phyloP scores from a whole-genome alignment of 2,797 vertebrate genomes.

The Rhincodon typus region DNA sequence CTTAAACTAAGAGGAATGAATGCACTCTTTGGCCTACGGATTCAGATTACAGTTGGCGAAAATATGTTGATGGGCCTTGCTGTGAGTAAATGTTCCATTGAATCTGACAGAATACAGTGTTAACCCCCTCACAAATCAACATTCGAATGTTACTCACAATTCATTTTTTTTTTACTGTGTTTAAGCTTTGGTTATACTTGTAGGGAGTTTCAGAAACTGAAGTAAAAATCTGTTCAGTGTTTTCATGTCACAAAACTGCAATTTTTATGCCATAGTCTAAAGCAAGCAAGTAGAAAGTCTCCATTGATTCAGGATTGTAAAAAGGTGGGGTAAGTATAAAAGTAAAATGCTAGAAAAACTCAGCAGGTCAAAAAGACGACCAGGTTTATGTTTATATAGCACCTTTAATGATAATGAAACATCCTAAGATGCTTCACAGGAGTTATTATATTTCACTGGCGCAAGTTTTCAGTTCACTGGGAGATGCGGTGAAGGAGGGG shows the following conservation, averaged over 20 bases:
- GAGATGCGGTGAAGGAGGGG: no score
- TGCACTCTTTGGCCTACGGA: conserved; percentile 83
- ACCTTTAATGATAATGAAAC: no score
- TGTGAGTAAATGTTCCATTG: conserved; percentile 59
- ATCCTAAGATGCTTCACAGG: no score
- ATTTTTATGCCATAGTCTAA: background rate
- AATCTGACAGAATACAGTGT: background rate
- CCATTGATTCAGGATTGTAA: background rate
- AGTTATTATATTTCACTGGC: no score
- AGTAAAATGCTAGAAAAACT: no score
- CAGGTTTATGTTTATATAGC: no score
- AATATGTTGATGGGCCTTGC: conserved; percentile 93
- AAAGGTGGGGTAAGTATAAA: background rate
- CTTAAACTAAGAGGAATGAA: conserved; percentile 95
- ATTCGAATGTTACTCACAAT: background rate
- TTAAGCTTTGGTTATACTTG: background rate
- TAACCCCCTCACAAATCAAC: background rate
- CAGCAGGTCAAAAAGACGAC: no score
- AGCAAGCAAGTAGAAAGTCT: background rate
- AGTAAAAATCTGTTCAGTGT: background rate
- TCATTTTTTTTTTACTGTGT: background rate
- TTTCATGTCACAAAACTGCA: background rate
- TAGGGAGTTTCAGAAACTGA: background rate
- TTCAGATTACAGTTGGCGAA: conserved; percentile 94
- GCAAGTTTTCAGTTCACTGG: no score